Evolutionary conservation across 53 echinoderm and acorn worm species (phyloP).

Genomic region (Temnopleurus reevesii): DNA sequence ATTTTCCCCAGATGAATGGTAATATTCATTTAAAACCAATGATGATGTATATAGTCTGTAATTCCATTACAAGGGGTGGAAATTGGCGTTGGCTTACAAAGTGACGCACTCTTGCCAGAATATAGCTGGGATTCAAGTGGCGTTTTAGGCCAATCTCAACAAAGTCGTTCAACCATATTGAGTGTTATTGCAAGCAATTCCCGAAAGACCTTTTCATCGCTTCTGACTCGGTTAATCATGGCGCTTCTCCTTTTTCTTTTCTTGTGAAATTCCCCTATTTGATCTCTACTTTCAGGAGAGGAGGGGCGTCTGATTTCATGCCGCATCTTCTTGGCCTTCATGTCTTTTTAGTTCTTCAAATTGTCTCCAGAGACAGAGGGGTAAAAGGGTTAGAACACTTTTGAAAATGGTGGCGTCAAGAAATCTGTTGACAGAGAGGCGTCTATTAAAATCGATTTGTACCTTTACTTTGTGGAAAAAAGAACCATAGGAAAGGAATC

Average conservation of each 20-base stretch:
- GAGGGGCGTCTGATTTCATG: neutral
- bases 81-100: neutral
- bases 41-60: no score
- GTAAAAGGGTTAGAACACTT: neutral
- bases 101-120: no score
- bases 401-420: neutral
- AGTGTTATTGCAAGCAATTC: conserved; percentile 19
- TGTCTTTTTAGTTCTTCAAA: neutral
- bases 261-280: neutral
- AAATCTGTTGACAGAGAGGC: neutral
- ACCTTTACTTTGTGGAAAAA: no score
- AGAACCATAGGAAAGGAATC: no score
- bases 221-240: neutral
- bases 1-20: no score
- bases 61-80: neutral
- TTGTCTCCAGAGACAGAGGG: neutral
- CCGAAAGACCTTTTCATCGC: neutral
- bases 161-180: neutral
- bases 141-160: neutral
- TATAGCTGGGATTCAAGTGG: neutral
- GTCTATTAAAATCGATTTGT: neutral
- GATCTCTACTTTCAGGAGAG: neutral
- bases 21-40: no score
- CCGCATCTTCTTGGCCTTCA: neutral
- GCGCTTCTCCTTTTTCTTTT: neutral